Evolutionary conservation across 1,140 invertebrate species (phyloP).

Genomic region (Pogonus chalceus): DNA sequence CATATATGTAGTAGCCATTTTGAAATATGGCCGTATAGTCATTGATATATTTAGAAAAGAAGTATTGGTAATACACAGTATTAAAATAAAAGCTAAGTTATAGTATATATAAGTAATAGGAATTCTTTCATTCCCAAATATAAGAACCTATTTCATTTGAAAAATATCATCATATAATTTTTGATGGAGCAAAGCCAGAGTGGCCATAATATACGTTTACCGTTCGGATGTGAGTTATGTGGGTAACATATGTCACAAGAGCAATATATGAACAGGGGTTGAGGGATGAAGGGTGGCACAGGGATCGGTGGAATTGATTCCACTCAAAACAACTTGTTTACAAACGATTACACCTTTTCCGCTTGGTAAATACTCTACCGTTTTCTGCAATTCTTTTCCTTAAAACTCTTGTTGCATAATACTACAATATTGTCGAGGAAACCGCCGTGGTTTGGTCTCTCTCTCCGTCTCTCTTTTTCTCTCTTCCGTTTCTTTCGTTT

Average conservation of each 20-base stretch:
- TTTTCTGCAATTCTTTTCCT: too few relatives aligned
- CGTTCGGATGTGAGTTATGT: slow-evolving; percentile 1
- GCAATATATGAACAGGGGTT: neutral
- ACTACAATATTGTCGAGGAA: too few relatives aligned
- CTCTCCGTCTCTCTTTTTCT: neutral
- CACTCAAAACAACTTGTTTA: neutral
- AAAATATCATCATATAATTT: neutral
- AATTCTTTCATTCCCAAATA: too few relatives aligned
- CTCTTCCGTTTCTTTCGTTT: too few relatives aligned
- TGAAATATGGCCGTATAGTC: too few relatives aligned
- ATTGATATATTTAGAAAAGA: too few relatives aligned
- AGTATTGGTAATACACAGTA: too few relatives aligned
- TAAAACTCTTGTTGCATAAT: neutral
- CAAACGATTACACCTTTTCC: slow-evolving; percentile 4
- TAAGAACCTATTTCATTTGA: slow-evolving; percentile 6
- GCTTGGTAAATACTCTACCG: too few relatives aligned
- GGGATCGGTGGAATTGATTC: slow-evolving; percentile 3
- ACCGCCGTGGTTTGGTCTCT: neutral
- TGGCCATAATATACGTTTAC: neutral
- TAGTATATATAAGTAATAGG: too few relatives aligned
- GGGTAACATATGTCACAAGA: neutral
- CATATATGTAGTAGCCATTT: too few relatives aligned
- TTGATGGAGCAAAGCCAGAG: neutral
- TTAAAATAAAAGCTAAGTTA: too few relatives aligned
- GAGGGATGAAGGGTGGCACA: neutral